Conservation (phyloP, 53 echinoderm and acorn worm genomes). For the Holothuria scabra region DNA sequence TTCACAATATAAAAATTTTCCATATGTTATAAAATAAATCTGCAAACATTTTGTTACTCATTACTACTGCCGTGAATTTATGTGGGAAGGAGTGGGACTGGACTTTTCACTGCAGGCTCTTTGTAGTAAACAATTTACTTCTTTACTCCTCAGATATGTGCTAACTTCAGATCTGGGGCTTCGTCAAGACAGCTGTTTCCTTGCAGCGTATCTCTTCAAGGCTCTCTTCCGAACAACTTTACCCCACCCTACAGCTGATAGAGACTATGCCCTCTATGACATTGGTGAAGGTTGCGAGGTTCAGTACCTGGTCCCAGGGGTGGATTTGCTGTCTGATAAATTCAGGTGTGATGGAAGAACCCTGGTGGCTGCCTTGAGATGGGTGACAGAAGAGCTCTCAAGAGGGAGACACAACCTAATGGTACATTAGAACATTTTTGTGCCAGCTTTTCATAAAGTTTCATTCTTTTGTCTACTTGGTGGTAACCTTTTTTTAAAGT, state of each 20-base stretch:
- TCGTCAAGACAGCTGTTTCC: slow-evolving; percentile 94
- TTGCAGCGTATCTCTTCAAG: slow-evolving; percentile 95
- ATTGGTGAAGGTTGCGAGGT: slow-evolving; percentile 98
- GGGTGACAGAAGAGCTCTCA: slow-evolving; percentile 95
- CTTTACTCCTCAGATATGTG: slow-evolving; percentile 65
- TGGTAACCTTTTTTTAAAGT: no score
- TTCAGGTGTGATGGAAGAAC: slow-evolving; percentile 95
- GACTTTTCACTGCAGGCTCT: neutral
- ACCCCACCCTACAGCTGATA: slow-evolving; percentile 91
- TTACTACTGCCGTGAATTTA: neutral
- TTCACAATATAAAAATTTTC: neutral
- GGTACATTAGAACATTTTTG: slow-evolving; percentile 49
- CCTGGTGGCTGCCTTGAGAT: slow-evolving; percentile 85
- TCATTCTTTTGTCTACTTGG: no score
- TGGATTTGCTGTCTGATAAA: slow-evolving; percentile 87
- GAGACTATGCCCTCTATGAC: slow-evolving; percentile 99
- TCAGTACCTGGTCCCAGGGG: slow-evolving; percentile 95
- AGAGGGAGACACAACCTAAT: slow-evolving; percentile 90
- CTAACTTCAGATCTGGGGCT: slow-evolving; percentile 96
- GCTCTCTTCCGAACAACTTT: slow-evolving; percentile 89
- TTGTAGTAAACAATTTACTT: neutral
- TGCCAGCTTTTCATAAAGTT: no score
- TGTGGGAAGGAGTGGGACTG: neutral
- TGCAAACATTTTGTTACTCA: neutral
- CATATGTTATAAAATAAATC: neutral